Evolutionary conservation across 2,888 invertebrate species (phyloP), one percentile per base, ranked within the genome.

Genomic region (Caenorhabditis doughertyi): DNA sequence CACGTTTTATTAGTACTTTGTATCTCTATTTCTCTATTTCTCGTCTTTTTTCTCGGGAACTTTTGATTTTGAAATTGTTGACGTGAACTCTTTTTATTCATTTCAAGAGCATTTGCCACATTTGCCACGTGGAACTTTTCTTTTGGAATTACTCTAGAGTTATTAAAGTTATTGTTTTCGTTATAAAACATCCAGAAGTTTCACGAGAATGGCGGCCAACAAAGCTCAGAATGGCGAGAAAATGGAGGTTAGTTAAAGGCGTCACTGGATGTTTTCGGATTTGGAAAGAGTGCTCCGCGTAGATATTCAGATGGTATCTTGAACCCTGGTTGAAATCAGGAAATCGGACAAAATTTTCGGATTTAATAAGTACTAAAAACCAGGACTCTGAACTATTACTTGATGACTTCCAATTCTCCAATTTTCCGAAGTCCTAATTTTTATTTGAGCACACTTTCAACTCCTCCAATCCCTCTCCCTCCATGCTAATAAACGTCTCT

Each of bases 161-260:
- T 42, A 3, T 8, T 13, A 42, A 16, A 13, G 4, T 47, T 47
- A 7, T 47, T 47, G n/a, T 47, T 47, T n/a, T 29, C 13, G 3
- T 27, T n/a, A 18, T 4, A 18, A 18, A 4, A 32, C n/a, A 2
- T 56, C n/a, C 21, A 13, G 39, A 39, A 39, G 2, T 11, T 13
- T 39, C 39, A 11, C 9, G 39, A 49, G 21, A 49, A 51, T 21
- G 21, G 35, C 32, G n/a, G n/a, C 49, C 23, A 18, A 71, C 4
- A 21, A n/a, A 32, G 18, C n/a, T 7, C 35, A 60, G 7, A 39
- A 51, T 60, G 71, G 58, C 0, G 71, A 71, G 39, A 60, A 60
- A 39, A 18, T 39, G 35, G 71, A 71, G 71, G 71, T 71, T 51
- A 35, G 71, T 71, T n/a, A 4, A 8, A 13, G 18, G 13, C 16